A percentile compares a stretch with the other conserved stretches of the same genome.
phyloP scores from a whole-genome alignment of 1,140 invertebrate genomes.

The Drosophila eugracilis region DNA sequence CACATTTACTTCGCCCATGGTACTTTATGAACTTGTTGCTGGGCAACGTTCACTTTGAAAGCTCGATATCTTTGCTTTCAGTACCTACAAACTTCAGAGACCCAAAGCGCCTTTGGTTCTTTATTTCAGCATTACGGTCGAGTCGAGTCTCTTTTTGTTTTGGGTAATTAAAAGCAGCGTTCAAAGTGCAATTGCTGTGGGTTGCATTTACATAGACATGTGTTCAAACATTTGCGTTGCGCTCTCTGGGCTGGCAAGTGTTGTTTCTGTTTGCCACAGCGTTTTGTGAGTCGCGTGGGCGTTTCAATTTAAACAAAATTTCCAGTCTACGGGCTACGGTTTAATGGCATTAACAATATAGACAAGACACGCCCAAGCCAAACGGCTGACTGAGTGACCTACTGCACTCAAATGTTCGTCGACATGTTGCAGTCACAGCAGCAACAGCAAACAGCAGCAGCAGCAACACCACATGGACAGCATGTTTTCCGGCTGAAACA shows the following conservation, averaged over 20 bases:
- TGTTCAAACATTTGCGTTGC: slow-evolving; percentile 63
- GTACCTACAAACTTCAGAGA: not conserved
- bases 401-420: slow-evolving; percentile 61
- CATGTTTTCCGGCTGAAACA: slow-evolving; percentile 29
- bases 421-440: slow-evolving; percentile 53
- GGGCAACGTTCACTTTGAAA: slow-evolving; percentile 66
- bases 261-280: slow-evolving; percentile 22
- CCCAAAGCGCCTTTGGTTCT: slow-evolving; percentile 52
- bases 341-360: slow-evolving; percentile 63
- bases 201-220: slow-evolving; percentile 72
- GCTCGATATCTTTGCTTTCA: slow-evolving; percentile 36
- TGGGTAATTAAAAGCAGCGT: slow-evolving; percentile 77
- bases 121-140: slow-evolving; percentile 27
- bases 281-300: slow-evolving; percentile 57
- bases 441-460: slow-evolving; percentile 4
- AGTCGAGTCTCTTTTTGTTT: slow-evolving; percentile 43
- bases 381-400: slow-evolving; percentile 50
- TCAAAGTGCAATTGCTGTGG: slow-evolving; percentile 75
- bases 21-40: slow-evolving; percentile 8
- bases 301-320: slow-evolving; percentile 72
- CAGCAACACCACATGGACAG: slow-evolving; percentile 15
- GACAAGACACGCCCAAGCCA: slow-evolving; percentile 52
- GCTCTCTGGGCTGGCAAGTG: slow-evolving; percentile 53
- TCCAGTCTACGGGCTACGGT: slow-evolving; percentile 63
- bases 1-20: slow-evolving; percentile 17